These are phyloP conservation scores for Premnoplex brunnescens DNA, from an alignment of 2,797 vertebrate genomes.

Conservation along the genomic window DNA sequence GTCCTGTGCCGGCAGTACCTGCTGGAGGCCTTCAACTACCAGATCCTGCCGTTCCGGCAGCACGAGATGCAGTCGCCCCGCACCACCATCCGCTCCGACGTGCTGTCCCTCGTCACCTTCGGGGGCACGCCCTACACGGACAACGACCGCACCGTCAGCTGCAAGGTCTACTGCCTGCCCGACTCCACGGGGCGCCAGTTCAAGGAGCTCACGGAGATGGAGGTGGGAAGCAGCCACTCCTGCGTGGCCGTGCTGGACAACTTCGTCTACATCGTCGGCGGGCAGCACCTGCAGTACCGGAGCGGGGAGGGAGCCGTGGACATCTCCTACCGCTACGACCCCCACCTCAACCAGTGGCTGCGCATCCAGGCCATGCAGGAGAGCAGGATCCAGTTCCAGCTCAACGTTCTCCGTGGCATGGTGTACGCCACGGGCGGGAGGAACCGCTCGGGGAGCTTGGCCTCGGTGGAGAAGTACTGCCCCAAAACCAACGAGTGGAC, in stretches of 20 bases:
- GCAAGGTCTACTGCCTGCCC: constrained; percentile 87
- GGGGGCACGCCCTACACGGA: constrained; percentile 97
- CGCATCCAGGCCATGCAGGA: constrained; percentile 93
- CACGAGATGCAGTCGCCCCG: constrained; percentile 94
- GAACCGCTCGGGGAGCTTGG: constrained; percentile 92
- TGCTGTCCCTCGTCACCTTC: constrained; percentile 88
- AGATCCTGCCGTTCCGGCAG: constrained; percentile 95
- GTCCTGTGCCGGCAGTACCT: constrained; percentile 91
- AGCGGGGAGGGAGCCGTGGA: constrained; percentile 94
- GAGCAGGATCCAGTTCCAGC: constrained; percentile 95
- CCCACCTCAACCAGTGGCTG: constrained; percentile 91
- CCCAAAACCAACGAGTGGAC: constrained; percentile 92
- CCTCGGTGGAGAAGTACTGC: constrained; percentile 92
- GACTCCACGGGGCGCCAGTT: constrained; percentile 86
- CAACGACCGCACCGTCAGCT: constrained; percentile 90
- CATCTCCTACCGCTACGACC: constrained; percentile 89
- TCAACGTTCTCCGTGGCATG: constrained; percentile 84
- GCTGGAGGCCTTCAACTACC: constrained; percentile 97
- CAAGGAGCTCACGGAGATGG: constrained; percentile 91
- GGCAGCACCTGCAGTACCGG: constrained; percentile 94
- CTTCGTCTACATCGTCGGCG: constrained; percentile 92
- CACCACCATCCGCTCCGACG: constrained; percentile 87
- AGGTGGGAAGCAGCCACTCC: constrained; percentile 91
- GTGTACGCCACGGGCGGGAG: constrained; percentile 94
- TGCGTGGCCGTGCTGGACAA: constrained; percentile 93